Evolutionary conservation across 2,113 vertebrate species (phyloP).

Genomic region (Pithys albifrons): DNA sequence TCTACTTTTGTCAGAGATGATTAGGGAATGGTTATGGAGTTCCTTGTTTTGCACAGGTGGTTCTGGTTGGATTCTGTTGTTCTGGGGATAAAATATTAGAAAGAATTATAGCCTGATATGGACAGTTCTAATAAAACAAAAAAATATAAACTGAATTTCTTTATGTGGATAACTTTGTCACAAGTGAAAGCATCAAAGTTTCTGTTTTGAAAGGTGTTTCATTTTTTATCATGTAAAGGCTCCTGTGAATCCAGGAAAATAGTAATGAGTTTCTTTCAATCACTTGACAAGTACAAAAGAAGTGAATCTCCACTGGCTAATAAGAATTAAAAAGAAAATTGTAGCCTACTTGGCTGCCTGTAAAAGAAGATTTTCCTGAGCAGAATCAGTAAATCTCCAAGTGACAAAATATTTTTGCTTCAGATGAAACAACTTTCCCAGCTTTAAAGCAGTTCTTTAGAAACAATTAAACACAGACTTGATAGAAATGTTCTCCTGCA

Average conservation of each 20-base stretch:
- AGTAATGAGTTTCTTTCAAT: not conserved
- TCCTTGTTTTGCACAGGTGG: not conserved
- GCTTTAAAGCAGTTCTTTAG: not conserved
- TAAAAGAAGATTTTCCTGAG: not conserved
- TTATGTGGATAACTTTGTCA: not conserved
- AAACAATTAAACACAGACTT: not conserved
- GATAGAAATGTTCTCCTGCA: not conserved
- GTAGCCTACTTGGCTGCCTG: not conserved
- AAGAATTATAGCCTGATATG: not conserved
- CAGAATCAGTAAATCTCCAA: not conserved
- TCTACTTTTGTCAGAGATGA: not conserved
- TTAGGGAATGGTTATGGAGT: not conserved
- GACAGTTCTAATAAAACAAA: not conserved
- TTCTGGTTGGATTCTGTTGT: not conserved
- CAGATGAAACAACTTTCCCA: not conserved
- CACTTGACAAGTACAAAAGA: not conserved
- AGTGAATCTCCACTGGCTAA: not conserved
- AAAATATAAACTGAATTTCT: not conserved
- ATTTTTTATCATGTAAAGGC: not conserved
- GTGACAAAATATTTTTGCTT: constrained; percentile 12
- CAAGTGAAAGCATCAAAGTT: not conserved
- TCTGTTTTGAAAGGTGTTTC: not conserved
- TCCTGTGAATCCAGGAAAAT: not conserved
- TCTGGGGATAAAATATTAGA: not conserved
- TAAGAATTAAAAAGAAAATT: not conserved